Percentiles rank a stretch among this genome's conserved stretches.
Evolutionary conservation across 2,888 invertebrate genomes (phyloP).

Genomic region (Mamestra brassicae): DNA sequence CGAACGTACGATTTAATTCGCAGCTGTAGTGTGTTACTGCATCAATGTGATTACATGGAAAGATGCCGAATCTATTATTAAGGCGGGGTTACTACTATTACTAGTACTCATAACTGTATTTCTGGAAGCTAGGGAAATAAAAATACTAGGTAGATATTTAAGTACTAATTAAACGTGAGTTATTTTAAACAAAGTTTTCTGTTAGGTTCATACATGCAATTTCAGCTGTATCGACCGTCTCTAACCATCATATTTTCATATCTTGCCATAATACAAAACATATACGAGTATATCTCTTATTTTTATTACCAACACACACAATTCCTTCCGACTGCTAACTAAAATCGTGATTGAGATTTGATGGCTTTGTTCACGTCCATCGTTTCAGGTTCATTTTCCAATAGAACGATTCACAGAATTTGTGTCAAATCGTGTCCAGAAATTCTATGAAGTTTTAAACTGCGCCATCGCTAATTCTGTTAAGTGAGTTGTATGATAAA

Average conservation of each 20-base stretch:
- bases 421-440: neutral
- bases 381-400: neutral
- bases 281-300: neutral
- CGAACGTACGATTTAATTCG: constrained; percentile 57
- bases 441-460: neutral
- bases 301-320: neutral
- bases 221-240: neutral
- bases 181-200: constrained; percentile 31
- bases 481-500: constrained; percentile 9
- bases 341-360: neutral
- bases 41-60: constrained; percentile 47
- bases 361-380: neutral
- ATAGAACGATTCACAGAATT: neutral
- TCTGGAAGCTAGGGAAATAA: constrained; percentile 13
- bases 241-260: neutral
- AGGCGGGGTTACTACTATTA: constrained; percentile 11
- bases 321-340: neutral
- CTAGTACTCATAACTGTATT: constrained; percentile 17
- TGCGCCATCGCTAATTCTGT: constrained; percentile 1
- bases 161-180: constrained; percentile 36
- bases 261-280: neutral
- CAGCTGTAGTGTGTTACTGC: constrained; percentile 47
- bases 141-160: neutral
- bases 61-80: constrained; percentile 55
- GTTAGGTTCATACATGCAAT: neutral